Evolutionary conservation across 2,797 vertebrate genomes (phyloP).

Genomic region (Acanthiza pusilla): DNA sequence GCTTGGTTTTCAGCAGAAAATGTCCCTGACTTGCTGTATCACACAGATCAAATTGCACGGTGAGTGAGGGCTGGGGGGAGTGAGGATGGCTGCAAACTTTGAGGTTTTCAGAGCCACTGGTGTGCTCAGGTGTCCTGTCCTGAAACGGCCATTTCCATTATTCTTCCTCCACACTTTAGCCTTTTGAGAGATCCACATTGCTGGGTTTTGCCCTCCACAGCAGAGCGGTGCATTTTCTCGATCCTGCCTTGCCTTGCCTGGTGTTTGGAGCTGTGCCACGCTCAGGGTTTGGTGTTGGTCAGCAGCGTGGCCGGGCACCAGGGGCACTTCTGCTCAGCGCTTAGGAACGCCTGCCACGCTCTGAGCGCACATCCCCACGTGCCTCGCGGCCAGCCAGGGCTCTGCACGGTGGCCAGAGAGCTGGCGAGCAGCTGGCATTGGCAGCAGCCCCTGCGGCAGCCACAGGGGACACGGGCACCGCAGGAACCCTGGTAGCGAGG

Average conservation of each 20-base stretch:
- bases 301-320: fast-evolving
- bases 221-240: not conserved
- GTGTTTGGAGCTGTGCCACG: not conserved
- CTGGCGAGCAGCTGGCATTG: not conserved
- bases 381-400: not conserved
- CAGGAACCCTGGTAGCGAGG: not conserved
- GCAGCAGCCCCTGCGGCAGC: not conserved
- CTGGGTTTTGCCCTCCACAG: not conserved
- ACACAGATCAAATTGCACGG: not conserved
- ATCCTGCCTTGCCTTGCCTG: not conserved
- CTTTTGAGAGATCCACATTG: not conserved
- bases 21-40: not conserved
- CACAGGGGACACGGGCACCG: not conserved
- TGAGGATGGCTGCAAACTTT: not conserved
- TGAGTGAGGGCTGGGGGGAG: fast-evolving
- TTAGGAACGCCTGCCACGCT: fast-evolving
- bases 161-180: not conserved
- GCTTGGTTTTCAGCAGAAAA: not conserved
- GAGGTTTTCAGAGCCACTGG: not conserved
- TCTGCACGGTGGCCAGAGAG: not conserved
- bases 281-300: not conserved
- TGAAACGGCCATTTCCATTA: not conserved
- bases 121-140: not conserved
- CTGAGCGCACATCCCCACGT: fast-evolving
- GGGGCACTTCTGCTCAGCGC: fast-evolving